Conservation (phyloP, 2,113 vertebrate genomes). For the Meleagris gallopavo region DNA sequence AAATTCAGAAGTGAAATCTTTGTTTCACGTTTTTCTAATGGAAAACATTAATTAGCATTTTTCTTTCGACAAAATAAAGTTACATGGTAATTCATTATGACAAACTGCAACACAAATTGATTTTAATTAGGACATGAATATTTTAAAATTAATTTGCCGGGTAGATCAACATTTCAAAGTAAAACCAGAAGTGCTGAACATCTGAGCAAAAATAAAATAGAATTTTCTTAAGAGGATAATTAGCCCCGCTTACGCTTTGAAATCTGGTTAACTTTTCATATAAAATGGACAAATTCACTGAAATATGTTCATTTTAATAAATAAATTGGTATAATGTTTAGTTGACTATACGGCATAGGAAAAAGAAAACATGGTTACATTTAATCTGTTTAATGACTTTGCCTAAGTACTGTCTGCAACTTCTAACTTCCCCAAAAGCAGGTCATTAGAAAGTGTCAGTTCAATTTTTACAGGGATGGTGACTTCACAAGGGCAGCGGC, state of each 20-base stretch:
- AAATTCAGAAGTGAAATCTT: slow-evolving; percentile 14
- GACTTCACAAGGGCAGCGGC: slow-evolving; percentile 63
- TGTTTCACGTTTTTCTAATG: neutral
- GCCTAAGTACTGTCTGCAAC: slow-evolving; percentile 68
- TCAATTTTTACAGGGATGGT: slow-evolving; percentile 64
- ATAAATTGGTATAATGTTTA: slow-evolving; percentile 64
- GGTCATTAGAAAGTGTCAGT: slow-evolving; percentile 71
- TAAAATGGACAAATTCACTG: slow-evolving; percentile 47
- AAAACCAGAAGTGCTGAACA: slow-evolving; percentile 72
- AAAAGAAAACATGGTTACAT: slow-evolving; percentile 79
- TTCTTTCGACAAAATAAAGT: slow-evolving; percentile 58
- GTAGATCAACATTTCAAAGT: slow-evolving; percentile 76
- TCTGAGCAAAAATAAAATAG: slow-evolving; percentile 69
- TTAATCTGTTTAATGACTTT: slow-evolving; percentile 79
- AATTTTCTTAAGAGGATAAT: slow-evolving; percentile 67
- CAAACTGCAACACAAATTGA: slow-evolving; percentile 70
- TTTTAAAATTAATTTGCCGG: slow-evolving; percentile 75
- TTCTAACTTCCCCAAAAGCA: slow-evolving; percentile 61
- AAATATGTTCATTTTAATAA: slow-evolving; percentile 61
- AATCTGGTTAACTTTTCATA: slow-evolving; percentile 59
- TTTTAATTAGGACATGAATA: slow-evolving; percentile 80
- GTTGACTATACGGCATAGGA: slow-evolving; percentile 39
- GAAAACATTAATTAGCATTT: slow-evolving; percentile 65
- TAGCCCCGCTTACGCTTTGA: slow-evolving; percentile 60
- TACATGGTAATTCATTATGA: slow-evolving; percentile 64